Percentiles rank a stretch among this genome's conserved stretches.
phyloP scores from a whole-genome alignment of 1,140 invertebrate species.

The Drosophila kohkoa region DNA sequence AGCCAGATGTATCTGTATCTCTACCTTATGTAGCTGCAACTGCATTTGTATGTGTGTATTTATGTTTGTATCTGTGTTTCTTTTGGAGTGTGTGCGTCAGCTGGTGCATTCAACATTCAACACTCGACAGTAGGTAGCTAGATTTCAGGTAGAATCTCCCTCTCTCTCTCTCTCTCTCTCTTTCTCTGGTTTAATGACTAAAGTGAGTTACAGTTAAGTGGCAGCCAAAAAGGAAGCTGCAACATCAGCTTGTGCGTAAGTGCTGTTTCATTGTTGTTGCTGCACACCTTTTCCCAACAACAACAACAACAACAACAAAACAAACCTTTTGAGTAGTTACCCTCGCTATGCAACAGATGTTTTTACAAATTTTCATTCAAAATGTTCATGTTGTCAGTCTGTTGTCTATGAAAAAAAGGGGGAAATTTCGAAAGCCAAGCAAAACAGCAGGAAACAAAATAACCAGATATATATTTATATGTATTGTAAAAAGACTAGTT shows the following conservation, averaged over 20 bases:
- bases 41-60: slow-evolving; percentile 12
- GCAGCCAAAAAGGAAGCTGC: slow-evolving; percentile 80
- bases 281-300: slow-evolving; percentile 61
- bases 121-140: slow-evolving; percentile 37
- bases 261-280: slow-evolving; percentile 75
- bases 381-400: background rate
- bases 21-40: slow-evolving; percentile 15
- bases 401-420: background rate
- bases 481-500: too few species aligned
- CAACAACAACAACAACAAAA: slow-evolving; percentile 44
- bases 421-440: slow-evolving; percentile 8
- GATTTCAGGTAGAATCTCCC: slow-evolving; percentile 67
- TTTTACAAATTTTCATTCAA: slow-evolving; percentile 62
- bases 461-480: background rate
- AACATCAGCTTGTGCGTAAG: slow-evolving; percentile 72
- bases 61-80: slow-evolving; percentile 12
- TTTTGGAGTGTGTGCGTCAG: slow-evolving; percentile 32
- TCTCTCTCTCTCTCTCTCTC: background rate
- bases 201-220: slow-evolving; percentile 81
- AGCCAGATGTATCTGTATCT: slow-evolving; percentile 26
- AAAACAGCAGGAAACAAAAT: background rate
- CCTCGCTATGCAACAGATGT: slow-evolving; percentile 66
- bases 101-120: slow-evolving; percentile 32
- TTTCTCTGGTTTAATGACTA: slow-evolving; percentile 50
- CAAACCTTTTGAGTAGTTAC: slow-evolving; percentile 24